Base-by-base conservation (phyloP, 2,888 invertebrate genomes). In the Callimorpha dominula region DNA sequence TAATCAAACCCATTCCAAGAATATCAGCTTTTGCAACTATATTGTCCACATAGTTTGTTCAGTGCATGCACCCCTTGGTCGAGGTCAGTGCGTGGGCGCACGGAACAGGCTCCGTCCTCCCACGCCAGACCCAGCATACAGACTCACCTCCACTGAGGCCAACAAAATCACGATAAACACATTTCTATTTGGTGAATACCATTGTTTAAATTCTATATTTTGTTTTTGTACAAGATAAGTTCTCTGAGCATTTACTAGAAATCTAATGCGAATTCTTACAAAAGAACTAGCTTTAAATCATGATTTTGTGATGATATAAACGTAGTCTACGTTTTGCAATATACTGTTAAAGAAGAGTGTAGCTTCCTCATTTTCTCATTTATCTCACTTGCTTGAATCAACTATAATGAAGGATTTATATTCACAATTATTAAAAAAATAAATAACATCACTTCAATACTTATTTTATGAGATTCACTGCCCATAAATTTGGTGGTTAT, bases 21-120 rank as follows among this genome's bases (percentile, higher is more conserved):
- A 72, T 68, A 14, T 49, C 42, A 42, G 70, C 60, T 70, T 80
- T 80, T 68, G 82, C 80, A 85, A 82, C 72, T 73, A 76, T 79
- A 86, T 86, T 83, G 85, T 84, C 85, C 78, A 85, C 77, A 85
- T 82, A 83, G 79, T 73, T 75, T 79, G 79, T 70, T 70, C 84
- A 80, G 82, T 86, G 85, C 86, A 85, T 88, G 87, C 89, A 89
- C 88, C 87, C 87, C 82, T 85, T 86, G 84, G 78, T 79, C 82
- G 87, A 90, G 94, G 94, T 94, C 94, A 93, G 84, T 82, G 88
- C 89, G 91, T 92, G 91, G 92, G 94, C 92, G 91, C 92, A 92
- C 82, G 88, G 87, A 90, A 90, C 92, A 86, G 88, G 91, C 91
- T 87, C 75, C 87, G 88, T 89, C 89, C 93, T 90, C 94, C 94